Evolutionary conservation across 2,113 vertebrate genomes (phyloP).

Genomic region (Sinocyclocheilus grahami): DNA sequence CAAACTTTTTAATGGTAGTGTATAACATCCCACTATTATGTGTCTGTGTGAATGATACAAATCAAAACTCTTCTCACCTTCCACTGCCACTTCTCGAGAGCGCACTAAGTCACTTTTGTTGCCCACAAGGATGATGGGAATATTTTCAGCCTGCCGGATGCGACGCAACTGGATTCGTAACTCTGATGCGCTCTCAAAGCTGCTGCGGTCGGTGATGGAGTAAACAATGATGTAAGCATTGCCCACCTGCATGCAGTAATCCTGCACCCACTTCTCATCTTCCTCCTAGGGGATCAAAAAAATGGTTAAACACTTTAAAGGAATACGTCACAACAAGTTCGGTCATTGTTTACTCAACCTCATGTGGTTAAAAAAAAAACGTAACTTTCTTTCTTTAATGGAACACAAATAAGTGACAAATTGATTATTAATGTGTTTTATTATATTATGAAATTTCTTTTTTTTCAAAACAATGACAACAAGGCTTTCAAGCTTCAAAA

Average conservation of each 20-base stretch:
- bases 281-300: slow-evolving; percentile 63
- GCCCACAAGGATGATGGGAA: slow-evolving; percentile 96
- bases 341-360: not conserved
- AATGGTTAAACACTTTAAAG: not conserved
- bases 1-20: not conserved
- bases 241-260: slow-evolving; percentile 82
- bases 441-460: too few relatives aligned
- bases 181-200: slow-evolving; percentile 91
- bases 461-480: not conserved
- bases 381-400: not conserved
- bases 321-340: too few relatives aligned
- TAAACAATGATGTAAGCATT: slow-evolving; percentile 92
- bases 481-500: not conserved
- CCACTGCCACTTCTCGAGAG: slow-evolving; percentile 87
- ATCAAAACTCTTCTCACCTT: slow-evolving; percentile 77
- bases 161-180: slow-evolving; percentile 90
- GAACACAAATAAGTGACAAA: not conserved
- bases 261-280: slow-evolving; percentile 68
- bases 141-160: slow-evolving; percentile 82
- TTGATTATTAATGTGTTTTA: too few relatives aligned
- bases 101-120: slow-evolving; percentile 94
- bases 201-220: slow-evolving; percentile 88
- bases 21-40: not conserved
- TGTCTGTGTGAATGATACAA: not conserved
- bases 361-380: not conserved